phyloP scores from a whole-genome alignment of 2,797 vertebrate genomes.

The Hoplostethus atlanticus region DNA sequence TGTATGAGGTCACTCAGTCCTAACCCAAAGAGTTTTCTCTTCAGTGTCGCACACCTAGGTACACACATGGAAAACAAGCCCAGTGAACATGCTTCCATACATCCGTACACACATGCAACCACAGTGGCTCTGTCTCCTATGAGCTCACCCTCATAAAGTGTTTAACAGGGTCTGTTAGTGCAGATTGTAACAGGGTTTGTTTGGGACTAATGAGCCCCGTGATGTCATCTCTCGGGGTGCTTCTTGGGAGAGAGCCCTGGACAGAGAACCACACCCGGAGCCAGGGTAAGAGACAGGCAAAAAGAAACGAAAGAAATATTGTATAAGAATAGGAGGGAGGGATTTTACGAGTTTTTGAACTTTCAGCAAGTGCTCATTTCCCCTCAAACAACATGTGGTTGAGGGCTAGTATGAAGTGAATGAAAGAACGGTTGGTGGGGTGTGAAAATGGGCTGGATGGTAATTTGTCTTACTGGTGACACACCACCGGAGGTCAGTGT shows the following conservation, averaged over 20 bases:
- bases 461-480: constrained; percentile 66
- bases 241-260: constrained; percentile 41
- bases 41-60: background rate
- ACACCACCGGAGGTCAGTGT: constrained; percentile 82
- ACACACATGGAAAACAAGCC: constrained; percentile 14
- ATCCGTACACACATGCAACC: constrained; percentile 24
- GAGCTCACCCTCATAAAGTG: constrained; percentile 64
- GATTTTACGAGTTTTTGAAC: constrained; percentile 23
- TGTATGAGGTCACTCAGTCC: background rate
- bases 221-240: constrained; percentile 54
- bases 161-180: constrained; percentile 42
- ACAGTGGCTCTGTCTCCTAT: constrained; percentile 41
- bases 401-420: constrained; percentile 9
- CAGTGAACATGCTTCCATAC: constrained; percentile 15
- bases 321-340: background rate
- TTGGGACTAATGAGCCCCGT: constrained; percentile 55
- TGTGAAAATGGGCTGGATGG: constrained; percentile 10
- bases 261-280: constrained; percentile 44
- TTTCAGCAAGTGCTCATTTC: constrained; percentile 9
- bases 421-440: constrained; percentile 16
- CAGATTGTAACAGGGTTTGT: constrained; percentile 60
- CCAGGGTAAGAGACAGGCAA: constrained; percentile 23
- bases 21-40: background rate
- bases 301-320: constrained; percentile 44
- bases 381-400: constrained; percentile 20